Conservation (phyloP, 37 sponge, comb jelly and placozoan genomes). For the Dysidea cf. avara region DNA sequence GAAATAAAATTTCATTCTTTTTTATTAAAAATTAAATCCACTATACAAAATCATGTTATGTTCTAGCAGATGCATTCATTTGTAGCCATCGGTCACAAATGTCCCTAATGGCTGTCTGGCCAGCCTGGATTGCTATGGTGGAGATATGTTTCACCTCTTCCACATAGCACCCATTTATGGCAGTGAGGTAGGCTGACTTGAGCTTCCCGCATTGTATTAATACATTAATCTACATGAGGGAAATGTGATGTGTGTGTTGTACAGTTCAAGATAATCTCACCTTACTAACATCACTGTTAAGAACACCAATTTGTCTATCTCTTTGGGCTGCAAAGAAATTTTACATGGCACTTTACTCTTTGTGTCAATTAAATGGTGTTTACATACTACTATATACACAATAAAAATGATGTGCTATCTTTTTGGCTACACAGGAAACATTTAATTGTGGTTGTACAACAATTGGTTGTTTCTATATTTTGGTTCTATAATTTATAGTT, state of each 20-base stretch:
- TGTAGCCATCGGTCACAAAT: constrained; percentile 85
- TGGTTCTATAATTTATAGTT: no score
- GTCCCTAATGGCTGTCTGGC: constrained; percentile 59
- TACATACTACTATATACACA: no score
- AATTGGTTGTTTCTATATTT: no score
- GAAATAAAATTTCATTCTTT: not conserved
- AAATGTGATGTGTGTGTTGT: not conserved
- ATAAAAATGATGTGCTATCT: no score
- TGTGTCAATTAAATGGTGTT: no score
- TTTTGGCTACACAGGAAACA: no score
- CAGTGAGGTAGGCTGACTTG: constrained; percentile 82
- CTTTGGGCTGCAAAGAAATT: constrained; percentile 24
- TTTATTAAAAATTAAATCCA: not conserved
- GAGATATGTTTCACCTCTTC: constrained; percentile 66
- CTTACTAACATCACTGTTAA: constrained; percentile 54
- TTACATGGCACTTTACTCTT: no score
- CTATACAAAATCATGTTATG: not conserved
- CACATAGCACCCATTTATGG: constrained; percentile 39
- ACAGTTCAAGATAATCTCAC: constrained; percentile 14
- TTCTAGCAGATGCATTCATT: not conserved
- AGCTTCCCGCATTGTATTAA: constrained; percentile 79
- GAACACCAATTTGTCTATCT: constrained; percentile 51
- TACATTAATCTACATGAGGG: constrained; percentile 62
- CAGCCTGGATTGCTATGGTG: constrained; percentile 64
- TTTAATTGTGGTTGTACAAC: no score